A percentile compares a stretch with the other conserved stretches of the same genome.
Conservation (phyloP, 2,113 vertebrate genomes). For the Neolamprologus cancellatus region DNA sequence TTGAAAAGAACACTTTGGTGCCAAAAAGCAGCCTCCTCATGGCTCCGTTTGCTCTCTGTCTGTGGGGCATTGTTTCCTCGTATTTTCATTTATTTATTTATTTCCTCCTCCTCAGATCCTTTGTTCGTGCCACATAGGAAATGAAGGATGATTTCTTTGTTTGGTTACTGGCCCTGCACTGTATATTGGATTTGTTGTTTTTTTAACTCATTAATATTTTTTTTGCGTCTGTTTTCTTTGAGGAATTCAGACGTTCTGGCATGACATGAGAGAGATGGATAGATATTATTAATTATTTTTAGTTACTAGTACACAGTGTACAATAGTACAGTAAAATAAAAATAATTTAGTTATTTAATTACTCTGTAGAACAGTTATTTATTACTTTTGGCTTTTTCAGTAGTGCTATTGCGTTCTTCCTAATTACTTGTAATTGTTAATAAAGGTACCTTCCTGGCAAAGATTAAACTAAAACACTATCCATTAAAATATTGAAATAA, state of each 20-base stretch:
- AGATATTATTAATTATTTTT: background rate
- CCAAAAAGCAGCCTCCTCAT: background rate
- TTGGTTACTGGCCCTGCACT: background rate
- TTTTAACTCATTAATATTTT: background rate
- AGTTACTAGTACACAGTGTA: background rate
- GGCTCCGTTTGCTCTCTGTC: constrained; percentile 28
- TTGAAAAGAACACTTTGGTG: constrained; percentile 26
- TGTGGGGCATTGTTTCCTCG: constrained; percentile 12
- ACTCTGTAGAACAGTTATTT: background rate
- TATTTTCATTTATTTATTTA: constrained; percentile 29
- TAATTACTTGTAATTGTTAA: background rate
- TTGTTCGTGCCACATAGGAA: constrained; percentile 7
- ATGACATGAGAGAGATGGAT: accelerated
- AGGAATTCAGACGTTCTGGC: background rate
- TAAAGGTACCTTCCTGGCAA: background rate
- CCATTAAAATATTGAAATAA: background rate
- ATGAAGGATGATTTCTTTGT: background rate
- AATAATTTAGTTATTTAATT: background rate
- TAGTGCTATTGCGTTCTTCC: background rate
- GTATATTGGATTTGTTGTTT: background rate
- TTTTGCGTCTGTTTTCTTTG: background rate
- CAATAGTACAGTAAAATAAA: background rate
- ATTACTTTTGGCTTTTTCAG: background rate
- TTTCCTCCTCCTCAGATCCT: constrained; percentile 29
- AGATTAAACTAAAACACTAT: background rate